phyloP scores from a whole-genome alignment of 2,797 vertebrate genomes.

The Odontamblyopus lacepedii region DNA sequence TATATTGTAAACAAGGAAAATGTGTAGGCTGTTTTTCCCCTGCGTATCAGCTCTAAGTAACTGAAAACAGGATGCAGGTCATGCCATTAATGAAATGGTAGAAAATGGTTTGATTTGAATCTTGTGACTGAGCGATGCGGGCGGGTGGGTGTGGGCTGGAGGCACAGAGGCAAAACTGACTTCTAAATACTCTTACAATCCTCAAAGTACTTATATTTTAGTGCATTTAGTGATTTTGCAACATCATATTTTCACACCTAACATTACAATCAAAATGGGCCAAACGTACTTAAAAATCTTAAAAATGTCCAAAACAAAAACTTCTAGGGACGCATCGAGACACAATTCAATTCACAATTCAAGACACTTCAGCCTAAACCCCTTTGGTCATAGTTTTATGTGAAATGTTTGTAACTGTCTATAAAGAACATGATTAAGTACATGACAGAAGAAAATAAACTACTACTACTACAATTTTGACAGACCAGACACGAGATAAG shows the following conservation, averaged over 20 bases:
- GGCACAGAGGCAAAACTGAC: not conserved
- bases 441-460: no score
- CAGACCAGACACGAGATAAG: no score
- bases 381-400: no score
- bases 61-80: not conserved
- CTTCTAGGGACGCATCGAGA: no score
- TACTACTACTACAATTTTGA: no score
- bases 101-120: slow-evolving; percentile 3
- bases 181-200: no score
- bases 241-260: not conserved
- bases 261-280: not conserved
- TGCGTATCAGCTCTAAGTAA: no score
- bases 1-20: not conserved
- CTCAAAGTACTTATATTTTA: not conserved
- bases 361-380: no score
- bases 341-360: no score
- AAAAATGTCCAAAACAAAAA: no score
- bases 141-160: not conserved
- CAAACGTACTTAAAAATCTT: not conserved
- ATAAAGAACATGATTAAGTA: no score
- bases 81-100: not conserved
- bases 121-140: not conserved
- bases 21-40: not conserved
- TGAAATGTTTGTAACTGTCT: no score
- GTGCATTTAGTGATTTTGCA: not conserved